Evolutionary conservation across 2,888 invertebrate genomes (phyloP).

Genomic region (Therioaphis trifolii): DNA sequence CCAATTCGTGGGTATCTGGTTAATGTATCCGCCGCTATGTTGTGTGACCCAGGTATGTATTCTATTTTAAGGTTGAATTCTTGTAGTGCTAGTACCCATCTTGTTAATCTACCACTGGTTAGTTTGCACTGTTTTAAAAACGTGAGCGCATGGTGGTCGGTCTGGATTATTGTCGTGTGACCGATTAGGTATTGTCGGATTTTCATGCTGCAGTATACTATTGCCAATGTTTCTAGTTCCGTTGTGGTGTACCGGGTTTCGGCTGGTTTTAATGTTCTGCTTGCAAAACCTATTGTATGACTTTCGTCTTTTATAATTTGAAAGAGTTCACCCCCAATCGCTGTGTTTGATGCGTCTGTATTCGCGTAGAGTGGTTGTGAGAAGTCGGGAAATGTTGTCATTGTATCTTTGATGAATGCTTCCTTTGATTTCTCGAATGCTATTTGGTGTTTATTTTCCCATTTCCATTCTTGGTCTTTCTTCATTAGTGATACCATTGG

Average conservation of each 20-base stretch:
- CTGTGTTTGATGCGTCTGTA: constrained; percentile 2
- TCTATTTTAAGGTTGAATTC: no score
- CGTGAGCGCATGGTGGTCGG: no score
- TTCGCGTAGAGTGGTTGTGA: neutral
- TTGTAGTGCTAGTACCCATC: no score
- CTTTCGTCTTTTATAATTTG: constrained; percentile 4
- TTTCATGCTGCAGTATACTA: no score
- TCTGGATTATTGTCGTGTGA: no score
- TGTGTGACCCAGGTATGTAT: no score
- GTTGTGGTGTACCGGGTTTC: constrained; percentile 40
- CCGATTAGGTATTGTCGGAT: no score
- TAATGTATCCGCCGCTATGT: no score
- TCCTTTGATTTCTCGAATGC: constrained; percentile 29
- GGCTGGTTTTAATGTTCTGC: neutral
- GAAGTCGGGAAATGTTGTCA: neutral
- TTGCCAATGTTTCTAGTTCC: constrained; percentile 49
- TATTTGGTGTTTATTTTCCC: neutral
- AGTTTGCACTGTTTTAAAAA: no score
- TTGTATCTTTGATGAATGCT: neutral
- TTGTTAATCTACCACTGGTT: no score
- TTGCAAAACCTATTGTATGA: constrained; percentile 17
- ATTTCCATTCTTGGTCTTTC: neutral
- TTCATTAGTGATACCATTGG: neutral
- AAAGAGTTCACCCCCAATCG: neutral
- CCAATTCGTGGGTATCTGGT: no score